Percentiles rank a stretch among this genome's conserved stretches.
These are phyloP conservation scores for Rugalucina vietnamica DNA, from an alignment of 2,888 invertebrate species.

Conservation along the genomic window DNA sequence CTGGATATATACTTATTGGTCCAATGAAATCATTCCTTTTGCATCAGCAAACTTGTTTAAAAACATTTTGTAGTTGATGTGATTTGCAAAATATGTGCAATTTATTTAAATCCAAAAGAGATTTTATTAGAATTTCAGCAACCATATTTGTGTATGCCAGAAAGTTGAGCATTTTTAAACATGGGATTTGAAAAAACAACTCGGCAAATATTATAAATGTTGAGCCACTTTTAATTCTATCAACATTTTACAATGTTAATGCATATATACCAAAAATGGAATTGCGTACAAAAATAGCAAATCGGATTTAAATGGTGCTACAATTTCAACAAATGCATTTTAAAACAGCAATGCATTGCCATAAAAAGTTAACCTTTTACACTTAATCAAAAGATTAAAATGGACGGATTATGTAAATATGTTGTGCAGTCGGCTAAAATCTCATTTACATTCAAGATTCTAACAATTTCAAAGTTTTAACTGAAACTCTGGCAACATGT, in stretches of 20 bases:
- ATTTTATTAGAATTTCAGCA: not conserved
- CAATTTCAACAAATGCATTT: not conserved
- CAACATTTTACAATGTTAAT: not conserved
- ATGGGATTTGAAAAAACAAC: not conserved
- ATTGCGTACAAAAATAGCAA: not conserved
- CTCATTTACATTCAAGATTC: not conserved
- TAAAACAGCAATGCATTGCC: not conserved
- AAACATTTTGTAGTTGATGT: no score
- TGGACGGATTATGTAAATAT: not conserved
- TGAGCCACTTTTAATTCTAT: not conserved
- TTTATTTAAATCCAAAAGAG: no score
- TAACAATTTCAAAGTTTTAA: not conserved
- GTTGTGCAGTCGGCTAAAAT: not conserved
- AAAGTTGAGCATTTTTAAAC: not conserved
- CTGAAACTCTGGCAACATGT: not conserved
- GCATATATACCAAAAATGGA: not conserved
- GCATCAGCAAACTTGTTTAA: no score
- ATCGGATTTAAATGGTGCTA: not conserved
- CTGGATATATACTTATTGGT: no score
- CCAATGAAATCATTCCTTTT: no score
- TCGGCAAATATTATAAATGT: not conserved
- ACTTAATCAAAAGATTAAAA: no score
- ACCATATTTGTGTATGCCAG: conserved; percentile 10
- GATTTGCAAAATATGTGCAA: no score
- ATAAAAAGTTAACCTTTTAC: not conserved